A percentile compares a stretch with the other conserved stretches of the same genome.
These are phyloP conservation scores for Phalacrocorax aristotelis DNA, from an alignment of 2,113 vertebrate species.

Conservation along the genomic window DNA sequence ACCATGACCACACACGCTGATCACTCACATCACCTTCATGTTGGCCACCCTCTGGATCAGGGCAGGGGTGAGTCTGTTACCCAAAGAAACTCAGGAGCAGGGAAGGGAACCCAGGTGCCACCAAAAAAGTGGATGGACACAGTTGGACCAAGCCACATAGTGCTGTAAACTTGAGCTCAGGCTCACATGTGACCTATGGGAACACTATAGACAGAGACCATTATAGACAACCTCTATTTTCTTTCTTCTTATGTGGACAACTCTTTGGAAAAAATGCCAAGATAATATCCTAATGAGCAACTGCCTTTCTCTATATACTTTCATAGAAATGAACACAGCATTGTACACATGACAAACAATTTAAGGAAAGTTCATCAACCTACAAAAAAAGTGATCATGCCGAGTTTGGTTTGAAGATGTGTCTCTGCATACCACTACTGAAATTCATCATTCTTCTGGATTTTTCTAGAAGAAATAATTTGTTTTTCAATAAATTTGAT, in stretches of 20 bases:
- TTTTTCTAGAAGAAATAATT: not conserved
- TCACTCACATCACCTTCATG: not conserved
- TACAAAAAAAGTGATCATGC: not conserved
- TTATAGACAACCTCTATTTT: not conserved
- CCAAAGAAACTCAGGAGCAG: not conserved
- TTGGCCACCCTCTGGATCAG: not conserved
- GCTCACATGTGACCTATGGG: not conserved
- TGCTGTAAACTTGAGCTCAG: not conserved
- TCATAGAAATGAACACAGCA: not conserved
- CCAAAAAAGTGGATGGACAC: not conserved
- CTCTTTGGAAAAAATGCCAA: not conserved
- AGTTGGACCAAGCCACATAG: not conserved
- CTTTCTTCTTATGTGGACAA: not conserved
- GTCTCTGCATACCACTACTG: not conserved
- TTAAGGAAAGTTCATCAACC: not conserved
- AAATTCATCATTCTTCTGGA: not conserved
- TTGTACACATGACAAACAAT: not conserved
- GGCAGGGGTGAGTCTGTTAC: not conserved
- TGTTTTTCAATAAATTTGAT: not conserved
- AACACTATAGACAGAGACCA: accelerated
- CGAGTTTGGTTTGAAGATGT: not conserved
- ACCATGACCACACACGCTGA: not conserved
- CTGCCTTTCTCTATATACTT: not conserved
- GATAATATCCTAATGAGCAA: not conserved
- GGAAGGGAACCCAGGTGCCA: not conserved